Evolutionary conservation across 2,113 vertebrate genomes (phyloP), one percentile per base, ranked within the genome.

Genomic region (Lophochroa leadbeateri): DNA sequence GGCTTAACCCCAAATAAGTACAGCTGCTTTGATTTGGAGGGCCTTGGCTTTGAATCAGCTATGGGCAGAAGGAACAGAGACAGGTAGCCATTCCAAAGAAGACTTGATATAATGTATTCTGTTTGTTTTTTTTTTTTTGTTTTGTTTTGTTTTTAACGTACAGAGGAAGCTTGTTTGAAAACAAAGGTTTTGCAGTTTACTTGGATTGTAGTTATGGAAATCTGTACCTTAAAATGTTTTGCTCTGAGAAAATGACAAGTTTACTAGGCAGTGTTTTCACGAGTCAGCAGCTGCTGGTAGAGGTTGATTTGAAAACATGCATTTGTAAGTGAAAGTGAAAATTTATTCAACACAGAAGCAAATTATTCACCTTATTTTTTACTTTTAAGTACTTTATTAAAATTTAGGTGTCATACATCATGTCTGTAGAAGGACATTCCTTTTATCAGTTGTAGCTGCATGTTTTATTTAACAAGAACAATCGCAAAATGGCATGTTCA

Each of bases 401-500:
- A 81, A 46, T 58, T 82, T 84, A 72, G 52, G 19, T 70, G 67
- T 77, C 37, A 14, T 52, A 24, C n/a, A 55, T 91, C 20, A 15
- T 55, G 70, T 71, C 44, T 83, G 21, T 84, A 74, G 81, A 69
- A 83, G 60, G 50, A 75, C 65, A 44, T 78, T 89, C 28, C 50
- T 15, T 77, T 88, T 63, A 83, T 72, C 35, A 21, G 33, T 90
- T 92, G 64, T 79, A 69, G 60, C 60, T 76, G 37, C 55, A 71
- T 63, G 52, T 94, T 92, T 86, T 79, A 61, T 81, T 94, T 82
- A 87, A 93, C 69, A 61, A 39, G 71, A 49, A 15, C 18, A n/a
- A 67, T 83, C 60, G 74, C 75, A 76, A 43, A 90, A 49, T 67
- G 60, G 52, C 84, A 33, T 92, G 93, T 90, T 94, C 87, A 90